These are phyloP conservation scores for Hermaeophaga mercurialis DNA, from an alignment of 2,888 invertebrate species.

Conservation along the genomic window DNA sequence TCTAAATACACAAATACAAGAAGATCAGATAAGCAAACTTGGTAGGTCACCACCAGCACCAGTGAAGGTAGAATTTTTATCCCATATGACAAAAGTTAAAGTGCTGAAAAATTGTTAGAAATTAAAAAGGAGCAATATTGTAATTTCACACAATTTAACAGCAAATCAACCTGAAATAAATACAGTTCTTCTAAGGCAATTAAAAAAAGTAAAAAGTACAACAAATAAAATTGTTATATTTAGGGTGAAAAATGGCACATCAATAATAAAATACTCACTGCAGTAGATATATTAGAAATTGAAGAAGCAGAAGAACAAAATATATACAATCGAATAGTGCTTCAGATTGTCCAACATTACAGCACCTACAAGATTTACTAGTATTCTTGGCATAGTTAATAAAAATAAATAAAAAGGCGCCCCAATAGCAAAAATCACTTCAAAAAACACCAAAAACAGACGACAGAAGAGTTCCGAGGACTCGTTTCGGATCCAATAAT, in stretches of 20 bases:
- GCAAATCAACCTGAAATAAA: not conserved
- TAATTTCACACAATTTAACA: not conserved
- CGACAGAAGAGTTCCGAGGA: too few species aligned
- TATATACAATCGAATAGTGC: not conserved
- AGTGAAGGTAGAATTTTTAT: conserved; percentile 6
- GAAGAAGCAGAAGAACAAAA: not conserved
- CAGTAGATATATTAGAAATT: not conserved
- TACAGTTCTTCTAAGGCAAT: not conserved
- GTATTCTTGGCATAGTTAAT: too few species aligned
- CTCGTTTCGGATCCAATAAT: too few species aligned
- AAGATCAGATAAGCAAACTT: conserved; percentile 3
- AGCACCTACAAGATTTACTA: too few species aligned
- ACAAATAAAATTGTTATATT: not conserved
- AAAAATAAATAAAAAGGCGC: too few species aligned
- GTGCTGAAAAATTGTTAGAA: not conserved
- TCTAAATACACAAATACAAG: not conserved
- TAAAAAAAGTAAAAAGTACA: not conserved
- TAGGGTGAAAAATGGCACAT: not conserved
- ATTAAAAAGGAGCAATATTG: not conserved
- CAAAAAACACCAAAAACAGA: too few species aligned
- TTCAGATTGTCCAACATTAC: not conserved
- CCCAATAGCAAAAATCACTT: too few species aligned
- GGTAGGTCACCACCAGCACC: conserved; percentile 1
- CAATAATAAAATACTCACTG: not conserved
- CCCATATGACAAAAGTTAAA: not conserved